phyloP scores from a whole-genome alignment of 1,140 invertebrate species.

The Nylanderia fulva region DNA sequence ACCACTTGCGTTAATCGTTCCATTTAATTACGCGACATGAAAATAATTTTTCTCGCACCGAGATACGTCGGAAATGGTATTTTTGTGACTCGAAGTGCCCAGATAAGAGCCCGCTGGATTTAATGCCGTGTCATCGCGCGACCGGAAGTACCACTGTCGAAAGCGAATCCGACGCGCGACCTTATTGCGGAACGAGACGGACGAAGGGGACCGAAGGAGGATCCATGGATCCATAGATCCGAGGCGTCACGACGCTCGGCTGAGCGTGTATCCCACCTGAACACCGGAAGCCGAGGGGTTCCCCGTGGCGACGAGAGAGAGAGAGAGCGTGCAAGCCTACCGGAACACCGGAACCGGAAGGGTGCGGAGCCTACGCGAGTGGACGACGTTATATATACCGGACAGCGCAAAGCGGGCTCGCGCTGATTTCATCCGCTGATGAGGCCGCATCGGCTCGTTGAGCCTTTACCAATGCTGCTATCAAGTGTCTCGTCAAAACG shows the following conservation, averaged over 20 bases:
- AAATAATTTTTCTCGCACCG: too few species aligned
- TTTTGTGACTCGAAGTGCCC: too few species aligned
- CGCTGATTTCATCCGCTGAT: constrained; percentile 83
- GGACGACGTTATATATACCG: constrained; percentile 75
- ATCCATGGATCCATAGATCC: constrained; percentile 75
- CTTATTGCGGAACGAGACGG: constrained; percentile 3
- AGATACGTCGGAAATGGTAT: too few species aligned
- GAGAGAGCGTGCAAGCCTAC: constrained; percentile 81
- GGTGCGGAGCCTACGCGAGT: constrained; percentile 82
- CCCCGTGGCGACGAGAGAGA: constrained; percentile 64
- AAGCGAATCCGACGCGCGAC: constrained; percentile 53
- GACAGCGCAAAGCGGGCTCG: constrained; percentile 75
- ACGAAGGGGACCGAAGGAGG: constrained; percentile 70
- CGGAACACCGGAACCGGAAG: constrained; percentile 86
- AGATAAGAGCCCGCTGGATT: constrained; percentile 34
- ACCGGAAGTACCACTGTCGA: constrained; percentile 55
- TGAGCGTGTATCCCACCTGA: constrained; percentile 85
- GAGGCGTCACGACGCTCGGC: constrained; percentile 80
- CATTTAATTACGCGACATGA: too few species aligned
- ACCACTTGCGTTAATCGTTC: not conserved
- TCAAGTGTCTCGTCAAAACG: constrained; percentile 40
- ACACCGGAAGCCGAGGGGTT: constrained; percentile 80
- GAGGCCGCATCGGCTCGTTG: constrained; percentile 75
- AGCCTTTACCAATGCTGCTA: constrained; percentile 71
- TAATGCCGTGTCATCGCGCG: not conserved